Evolutionary conservation across 2,113 vertebrate genomes (phyloP), one percentile per base, ranked within the genome.

Genomic region (Nothoprocta perdicaria): DNA sequence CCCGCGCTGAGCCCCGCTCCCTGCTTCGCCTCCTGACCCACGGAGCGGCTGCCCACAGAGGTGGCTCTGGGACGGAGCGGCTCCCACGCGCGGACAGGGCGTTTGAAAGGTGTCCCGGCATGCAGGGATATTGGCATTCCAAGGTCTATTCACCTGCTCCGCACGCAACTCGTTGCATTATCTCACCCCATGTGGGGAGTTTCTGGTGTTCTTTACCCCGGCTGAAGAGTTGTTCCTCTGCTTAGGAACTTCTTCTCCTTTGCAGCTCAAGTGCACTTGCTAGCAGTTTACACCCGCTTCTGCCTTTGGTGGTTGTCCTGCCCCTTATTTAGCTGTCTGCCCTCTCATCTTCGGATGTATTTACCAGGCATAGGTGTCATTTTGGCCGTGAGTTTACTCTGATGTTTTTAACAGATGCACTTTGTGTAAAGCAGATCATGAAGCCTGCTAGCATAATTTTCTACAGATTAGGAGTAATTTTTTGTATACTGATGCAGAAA

Each of bases 131-230:
- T n/a, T n/a, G n/a, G n/a, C n/a, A n/a, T 5, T 38, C 35, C 35
- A 31, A 26, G 62, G 35, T 67, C 23, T n/a, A 12, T 46, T 63
- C 67, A 13, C 57, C 35, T 45, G 41, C 50, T 86, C 50, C 41
- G 26, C 0, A 0, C 14, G 0, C 4, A 4, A 69, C 22, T 8
- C 45, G 1, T 13, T 17, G 46, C 0, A 0, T 33, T 57, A 43
- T 4, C n/a, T 67, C 14, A 2, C 16, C 81, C 41, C 2, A 1
- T 52, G 75, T 29, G 43, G 26, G 43, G 9, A 33, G 31, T 19
- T 52, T 31, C 66, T 65, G 61, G 53, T 11, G 5, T 48, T 79
- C 1, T 2, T 45, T 53, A 78, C 48, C 48, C 19, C 27, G 45
- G 40, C 60, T 69, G 50, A 15, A 73, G 71, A 4, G 40, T 65